Evolutionary conservation across 2,113 vertebrate species (phyloP).

Genomic region (Dipodomys ordii): DNA sequence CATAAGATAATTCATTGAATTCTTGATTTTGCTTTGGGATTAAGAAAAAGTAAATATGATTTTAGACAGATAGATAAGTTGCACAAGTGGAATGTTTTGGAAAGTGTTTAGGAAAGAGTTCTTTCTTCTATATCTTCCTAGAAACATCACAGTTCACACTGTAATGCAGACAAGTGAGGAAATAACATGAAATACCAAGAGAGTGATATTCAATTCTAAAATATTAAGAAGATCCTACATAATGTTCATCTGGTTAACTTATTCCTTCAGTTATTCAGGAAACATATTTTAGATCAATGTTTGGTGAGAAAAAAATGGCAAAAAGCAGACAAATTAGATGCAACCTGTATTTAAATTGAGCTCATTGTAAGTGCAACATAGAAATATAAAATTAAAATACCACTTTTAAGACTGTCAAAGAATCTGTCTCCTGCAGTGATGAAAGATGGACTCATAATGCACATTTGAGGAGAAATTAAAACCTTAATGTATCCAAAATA

Average conservation of each 20-base stretch:
- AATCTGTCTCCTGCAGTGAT: not conserved
- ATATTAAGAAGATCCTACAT: not conserved
- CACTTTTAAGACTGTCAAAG: not conserved
- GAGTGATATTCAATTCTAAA: not conserved
- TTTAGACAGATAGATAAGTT: not conserved
- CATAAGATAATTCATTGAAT: too few relatives aligned
- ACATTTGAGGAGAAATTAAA: not conserved
- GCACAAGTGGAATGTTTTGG: not conserved
- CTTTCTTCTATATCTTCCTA: too few relatives aligned
- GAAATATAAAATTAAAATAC: not conserved
- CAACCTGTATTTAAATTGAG: too few relatives aligned
- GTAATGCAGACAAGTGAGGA: not conserved
- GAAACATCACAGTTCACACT: not conserved
- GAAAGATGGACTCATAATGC: too few relatives aligned
- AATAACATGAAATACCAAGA: not conserved
- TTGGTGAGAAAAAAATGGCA: not conserved
- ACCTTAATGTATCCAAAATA: not conserved
- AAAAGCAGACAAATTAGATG: not conserved
- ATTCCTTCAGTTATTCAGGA: not conserved
- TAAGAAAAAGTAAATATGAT: not conserved
- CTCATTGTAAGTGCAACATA: not conserved
- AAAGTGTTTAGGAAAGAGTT: not conserved
- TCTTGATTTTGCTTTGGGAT: too few relatives aligned
- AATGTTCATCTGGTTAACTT: not conserved
- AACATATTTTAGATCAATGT: not conserved